phyloP scores from a whole-genome alignment of 1,140 invertebrate species.

The Belonocnema kinseyi region DNA sequence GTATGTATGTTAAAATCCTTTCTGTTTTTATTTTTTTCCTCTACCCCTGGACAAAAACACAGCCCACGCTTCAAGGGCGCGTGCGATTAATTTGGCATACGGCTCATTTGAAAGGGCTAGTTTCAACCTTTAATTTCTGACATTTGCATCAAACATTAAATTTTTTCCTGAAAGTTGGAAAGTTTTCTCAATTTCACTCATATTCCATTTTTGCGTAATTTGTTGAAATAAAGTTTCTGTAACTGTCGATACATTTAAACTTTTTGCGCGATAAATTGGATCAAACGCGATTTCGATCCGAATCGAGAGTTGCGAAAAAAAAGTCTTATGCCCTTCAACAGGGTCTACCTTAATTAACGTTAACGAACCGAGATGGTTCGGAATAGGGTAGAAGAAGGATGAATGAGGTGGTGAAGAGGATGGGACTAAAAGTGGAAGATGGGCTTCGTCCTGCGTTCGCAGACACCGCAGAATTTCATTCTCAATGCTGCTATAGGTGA shows the following conservation, averaged over 20 bases:
- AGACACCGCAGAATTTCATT: conserved; percentile 59
- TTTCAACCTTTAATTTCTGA: too few relatives aligned
- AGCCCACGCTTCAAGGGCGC: too few relatives aligned
- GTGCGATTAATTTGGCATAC: too few relatives aligned
- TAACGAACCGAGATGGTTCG: conserved; percentile 47
- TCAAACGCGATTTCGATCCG: neutral
- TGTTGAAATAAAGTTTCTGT: neutral
- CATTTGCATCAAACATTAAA: too few relatives aligned
- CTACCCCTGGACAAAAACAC: too few relatives aligned
- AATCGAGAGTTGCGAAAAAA: conserved; percentile 1
- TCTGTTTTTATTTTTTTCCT: too few relatives aligned
- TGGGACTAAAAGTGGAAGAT: conserved; percentile 32
- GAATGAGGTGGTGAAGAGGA: conserved; percentile 17
- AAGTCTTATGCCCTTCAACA: neutral
- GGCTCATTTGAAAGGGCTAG: too few relatives aligned
- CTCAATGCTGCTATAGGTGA: conserved; percentile 33
- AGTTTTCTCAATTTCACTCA: too few relatives aligned
- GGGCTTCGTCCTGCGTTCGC: conserved; percentile 43
- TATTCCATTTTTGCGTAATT: neutral
- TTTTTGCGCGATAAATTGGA: conserved; percentile 6
- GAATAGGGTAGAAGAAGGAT: conserved; percentile 40
- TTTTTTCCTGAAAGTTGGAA: too few relatives aligned
- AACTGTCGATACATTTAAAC: neutral
- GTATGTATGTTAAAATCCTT: too few relatives aligned
- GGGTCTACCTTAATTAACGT: conserved; percentile 54